Evolutionary conservation across 2,888 invertebrate species (phyloP).

Genomic region (Belgica antarctica): DNA sequence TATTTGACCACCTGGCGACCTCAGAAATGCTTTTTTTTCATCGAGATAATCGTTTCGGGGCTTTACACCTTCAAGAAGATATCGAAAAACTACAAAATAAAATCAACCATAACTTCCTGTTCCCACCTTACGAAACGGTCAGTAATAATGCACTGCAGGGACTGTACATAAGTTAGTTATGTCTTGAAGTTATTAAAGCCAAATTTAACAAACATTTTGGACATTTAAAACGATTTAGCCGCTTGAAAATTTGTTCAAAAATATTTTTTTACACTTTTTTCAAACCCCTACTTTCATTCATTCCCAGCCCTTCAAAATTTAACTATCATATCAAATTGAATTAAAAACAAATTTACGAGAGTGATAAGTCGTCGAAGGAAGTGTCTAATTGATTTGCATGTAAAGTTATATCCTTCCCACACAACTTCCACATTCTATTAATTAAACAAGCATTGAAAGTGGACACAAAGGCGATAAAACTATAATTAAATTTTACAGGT

Average conservation of each 20-base stretch:
- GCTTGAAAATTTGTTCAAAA: too few species aligned
- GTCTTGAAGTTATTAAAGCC: too few species aligned
- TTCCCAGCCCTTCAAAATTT: background rate
- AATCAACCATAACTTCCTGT: constrained; percentile 41
- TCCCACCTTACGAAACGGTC: constrained; percentile 19
- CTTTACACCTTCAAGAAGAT: constrained; percentile 27
- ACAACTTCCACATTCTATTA: constrained; percentile 27
- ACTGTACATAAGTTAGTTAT: too few species aligned
- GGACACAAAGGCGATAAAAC: background rate
- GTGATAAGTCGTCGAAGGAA: constrained; percentile 6
- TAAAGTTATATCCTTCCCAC: constrained; percentile 32
- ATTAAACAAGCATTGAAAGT: constrained; percentile 29
- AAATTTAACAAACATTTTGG: too few species aligned
- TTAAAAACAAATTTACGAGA: constrained; percentile 14
- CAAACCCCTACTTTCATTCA: too few species aligned
- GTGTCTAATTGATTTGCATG: constrained; percentile 32
- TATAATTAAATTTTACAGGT: constrained; percentile 28
- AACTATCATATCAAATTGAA: constrained; percentile 28
- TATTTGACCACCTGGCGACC: constrained; percentile 35
- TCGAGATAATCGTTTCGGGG: background rate
- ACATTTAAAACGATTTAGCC: too few species aligned
- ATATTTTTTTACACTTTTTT: too few species aligned
- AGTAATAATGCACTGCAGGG: background rate
- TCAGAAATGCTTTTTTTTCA: background rate
- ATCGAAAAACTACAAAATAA: constrained; percentile 26